Evolutionary conservation across 2,113 vertebrate genomes (phyloP), one percentile per base, ranked within the genome.

Genomic region (Pipa parva): DNA sequence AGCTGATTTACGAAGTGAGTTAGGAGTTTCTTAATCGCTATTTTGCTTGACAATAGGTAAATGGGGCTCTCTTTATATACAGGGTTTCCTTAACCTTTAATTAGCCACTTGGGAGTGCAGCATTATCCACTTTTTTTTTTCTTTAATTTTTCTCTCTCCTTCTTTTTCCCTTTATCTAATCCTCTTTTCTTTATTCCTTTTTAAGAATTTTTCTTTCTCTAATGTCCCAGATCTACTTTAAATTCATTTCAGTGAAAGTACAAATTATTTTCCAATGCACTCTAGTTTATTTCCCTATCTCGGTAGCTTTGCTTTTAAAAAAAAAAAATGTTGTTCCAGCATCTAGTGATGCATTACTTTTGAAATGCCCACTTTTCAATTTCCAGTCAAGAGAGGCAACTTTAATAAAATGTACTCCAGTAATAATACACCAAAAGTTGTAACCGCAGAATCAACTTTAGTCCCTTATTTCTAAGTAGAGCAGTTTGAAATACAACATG

Each of bases 401-500:
- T 81, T 80, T 37, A 75, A 76, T 77, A 74, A 79, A 77, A 83
- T 49, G 60, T 2, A n/a, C 65, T 72, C 71, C 68, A 62, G 69
- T 75, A 79, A 83, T 48, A 69, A 83, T 48, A 69, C 22, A 71
- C 46, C 71, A 73, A 69, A 76, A 77, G 72, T 80, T 78, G 77
- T 80, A 72, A 80, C 65, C 77, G 73, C 58, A 67, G 77, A 77
- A 80, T 80, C 74, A 51, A 33, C 77, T 78, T 60, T 67, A 74
- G 17, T 10, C 25, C 63, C 59, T 62, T 70, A 74, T 76, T 73
- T 69, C 72, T 76, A 71, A 37, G 54, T 72, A 77, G 72, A 75
- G 74, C 22, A 8, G 24, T 15, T 70, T 0, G 3, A 83, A 78
- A 78, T 64, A 72, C 29, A 73, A 37, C 71, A 73, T 49, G 56